Evolutionary conservation across 2,888 invertebrate species (phyloP).

Genomic region (Diabrotica balteata): DNA sequence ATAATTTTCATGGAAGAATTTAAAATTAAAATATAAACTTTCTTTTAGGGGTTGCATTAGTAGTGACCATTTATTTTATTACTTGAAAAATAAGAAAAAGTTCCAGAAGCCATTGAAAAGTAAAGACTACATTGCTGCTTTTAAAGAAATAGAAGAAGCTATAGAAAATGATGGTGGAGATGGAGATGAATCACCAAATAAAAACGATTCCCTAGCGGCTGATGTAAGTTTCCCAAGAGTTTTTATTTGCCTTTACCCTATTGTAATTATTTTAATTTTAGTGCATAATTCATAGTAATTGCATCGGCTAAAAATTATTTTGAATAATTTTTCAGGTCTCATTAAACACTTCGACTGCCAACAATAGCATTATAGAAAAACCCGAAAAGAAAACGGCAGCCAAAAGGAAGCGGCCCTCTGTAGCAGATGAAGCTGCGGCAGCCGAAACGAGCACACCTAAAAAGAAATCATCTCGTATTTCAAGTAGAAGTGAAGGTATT

Average conservation of each 20-base stretch:
- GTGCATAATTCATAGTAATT: too few species aligned
- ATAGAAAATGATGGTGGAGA: slow-evolving; percentile 61
- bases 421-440: slow-evolving; percentile 22
- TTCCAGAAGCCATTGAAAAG: slow-evolving; percentile 79
- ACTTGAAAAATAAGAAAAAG: slow-evolving; percentile 80
- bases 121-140: slow-evolving; percentile 85
- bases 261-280: too few species aligned
- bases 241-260: too few species aligned
- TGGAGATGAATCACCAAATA: slow-evolving; percentile 43
- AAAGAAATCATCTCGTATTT: slow-evolving; percentile 29
- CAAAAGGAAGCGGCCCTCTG: slow-evolving; percentile 30
- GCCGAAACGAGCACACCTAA: slow-evolving; percentile 23
- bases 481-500: slow-evolving; percentile 28
- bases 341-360: slow-evolving; percentile 23
- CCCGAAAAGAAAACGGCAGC: slow-evolving; percentile 20
- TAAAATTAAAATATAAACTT: slow-evolving; percentile 1
- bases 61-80: slow-evolving; percentile 85
- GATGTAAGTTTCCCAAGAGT: slow-evolving; percentile 16
- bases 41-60: slow-evolving; percentile 74
- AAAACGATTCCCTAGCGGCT: slow-evolving; percentile 12
- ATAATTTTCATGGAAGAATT: background rate
- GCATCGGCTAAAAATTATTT: too few species aligned
- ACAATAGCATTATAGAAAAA: slow-evolving; percentile 20
- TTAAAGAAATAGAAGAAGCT: slow-evolving; percentile 86
- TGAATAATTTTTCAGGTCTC: slow-evolving; percentile 18